These are phyloP conservation scores for Hecatera dysodea DNA, from an alignment of 2,888 invertebrate species.

Conservation along the genomic window DNA sequence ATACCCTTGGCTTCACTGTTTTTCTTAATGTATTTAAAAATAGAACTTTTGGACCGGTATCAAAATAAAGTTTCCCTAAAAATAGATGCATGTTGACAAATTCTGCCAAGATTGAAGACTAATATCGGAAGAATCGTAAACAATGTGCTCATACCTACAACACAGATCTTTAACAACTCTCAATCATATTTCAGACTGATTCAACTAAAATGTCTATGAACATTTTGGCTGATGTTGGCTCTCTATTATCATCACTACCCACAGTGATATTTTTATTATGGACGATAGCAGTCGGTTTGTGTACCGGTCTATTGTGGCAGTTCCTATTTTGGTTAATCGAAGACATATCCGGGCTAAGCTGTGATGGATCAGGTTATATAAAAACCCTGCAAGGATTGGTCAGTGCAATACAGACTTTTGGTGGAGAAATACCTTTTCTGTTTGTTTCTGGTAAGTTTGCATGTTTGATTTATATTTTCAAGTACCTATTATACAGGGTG, in stretches of 20 bases:
- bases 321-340: conserved; percentile 97
- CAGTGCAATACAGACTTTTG: conserved; percentile 95
- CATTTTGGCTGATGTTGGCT: conserved; percentile 93
- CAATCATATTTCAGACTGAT: conserved; percentile 87
- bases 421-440: conserved; percentile 96
- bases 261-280: conserved; percentile 94
- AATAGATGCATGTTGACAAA: too few species aligned
- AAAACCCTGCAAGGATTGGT: conserved; percentile 94
- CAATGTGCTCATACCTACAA: too few species aligned
- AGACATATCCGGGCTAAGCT: conserved; percentile 91
- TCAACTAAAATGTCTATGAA: conserved; percentile 92
- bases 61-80: too few species aligned
- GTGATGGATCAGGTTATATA: conserved; percentile 89
- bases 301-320: conserved; percentile 96
- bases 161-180: not conserved
- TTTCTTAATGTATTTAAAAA: too few species aligned
- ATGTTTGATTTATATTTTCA: conserved; percentile 6
- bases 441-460: conserved; percentile 93
- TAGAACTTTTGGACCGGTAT: too few species aligned
- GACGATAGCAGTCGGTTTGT: conserved; percentile 95
- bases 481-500: not conserved
- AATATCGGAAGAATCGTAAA: too few species aligned
- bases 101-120: too few species aligned
- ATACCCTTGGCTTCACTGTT: too few species aligned
- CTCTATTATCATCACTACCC: conserved; percentile 92